Percentiles rank a stretch among this genome's conserved stretches.
Conservation (phyloP, 2,113 vertebrate species). For the Seriola dumerili region DNA sequence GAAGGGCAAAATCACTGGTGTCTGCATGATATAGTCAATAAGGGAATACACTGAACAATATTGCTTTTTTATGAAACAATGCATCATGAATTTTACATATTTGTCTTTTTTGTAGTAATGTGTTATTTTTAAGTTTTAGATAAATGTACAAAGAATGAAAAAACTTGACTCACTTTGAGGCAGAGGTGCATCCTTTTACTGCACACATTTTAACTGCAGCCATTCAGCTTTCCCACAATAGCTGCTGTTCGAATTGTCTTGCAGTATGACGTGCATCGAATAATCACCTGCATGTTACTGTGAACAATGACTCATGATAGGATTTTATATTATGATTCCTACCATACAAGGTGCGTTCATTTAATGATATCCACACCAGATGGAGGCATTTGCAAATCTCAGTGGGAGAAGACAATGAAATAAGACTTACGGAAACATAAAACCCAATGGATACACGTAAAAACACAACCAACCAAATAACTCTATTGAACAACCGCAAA, state of each 20-base stretch:
- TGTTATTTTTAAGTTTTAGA: neutral
- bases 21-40: conserved; percentile 3
- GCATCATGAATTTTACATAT: conserved; percentile 7
- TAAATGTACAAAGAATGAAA: neutral
- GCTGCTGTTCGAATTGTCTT: conserved; percentile 18
- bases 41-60: conserved; percentile 1
- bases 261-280: neutral
- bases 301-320: neutral
- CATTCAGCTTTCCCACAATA: conserved; percentile 10
- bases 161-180: neutral
- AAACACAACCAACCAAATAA: neutral
- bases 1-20: neutral
- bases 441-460: neutral
- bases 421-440: neutral
- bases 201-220: conserved; percentile 5
- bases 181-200: neutral
- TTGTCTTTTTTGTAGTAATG: neutral
- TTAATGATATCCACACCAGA: conserved; percentile 16
- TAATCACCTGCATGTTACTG: conserved; percentile 19
- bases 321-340: neutral
- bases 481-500: conserved; percentile 15
- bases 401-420: neutral
- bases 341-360: neutral
- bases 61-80: neutral
- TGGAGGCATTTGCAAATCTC: neutral